Conservation (phyloP, 2,113 vertebrate genomes). For the Theristicus caerulescens region DNA sequence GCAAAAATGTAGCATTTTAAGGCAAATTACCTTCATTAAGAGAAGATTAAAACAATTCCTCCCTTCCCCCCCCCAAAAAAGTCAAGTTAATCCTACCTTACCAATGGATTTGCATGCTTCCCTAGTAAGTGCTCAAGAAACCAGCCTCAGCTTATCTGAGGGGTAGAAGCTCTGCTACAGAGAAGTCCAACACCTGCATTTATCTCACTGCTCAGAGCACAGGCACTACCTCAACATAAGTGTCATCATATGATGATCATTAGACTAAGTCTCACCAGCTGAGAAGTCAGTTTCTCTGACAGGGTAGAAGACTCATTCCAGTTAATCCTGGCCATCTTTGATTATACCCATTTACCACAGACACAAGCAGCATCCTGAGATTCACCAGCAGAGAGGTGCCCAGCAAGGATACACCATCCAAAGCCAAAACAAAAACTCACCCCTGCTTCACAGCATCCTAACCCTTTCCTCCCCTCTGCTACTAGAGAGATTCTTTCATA, state of each 20-base stretch:
- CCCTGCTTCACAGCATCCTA: neutral
- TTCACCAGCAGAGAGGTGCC: neutral
- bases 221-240: neutral
- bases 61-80: rapidly evolving
- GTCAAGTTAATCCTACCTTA: neutral
- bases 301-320: neutral
- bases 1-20: neutral
- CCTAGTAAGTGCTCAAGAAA: neutral
- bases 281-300: neutral
- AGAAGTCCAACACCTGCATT: neutral
- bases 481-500: neutral
- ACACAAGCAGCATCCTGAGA: neutral
- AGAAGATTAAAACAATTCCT: too few relatives aligned
- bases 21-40: neutral
- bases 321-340: neutral
- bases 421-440: neutral
- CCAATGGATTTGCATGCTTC: neutral
- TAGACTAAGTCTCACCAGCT: neutral
- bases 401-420: neutral
- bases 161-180: neutral
- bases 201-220: neutral
- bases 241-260: neutral
- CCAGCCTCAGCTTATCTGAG: neutral
- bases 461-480: neutral
- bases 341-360: neutral